Evolutionary conservation across 2,797 vertebrate genomes (phyloP), one percentile per base, ranked within the genome.

Genomic region (Cygnus olor): DNA sequence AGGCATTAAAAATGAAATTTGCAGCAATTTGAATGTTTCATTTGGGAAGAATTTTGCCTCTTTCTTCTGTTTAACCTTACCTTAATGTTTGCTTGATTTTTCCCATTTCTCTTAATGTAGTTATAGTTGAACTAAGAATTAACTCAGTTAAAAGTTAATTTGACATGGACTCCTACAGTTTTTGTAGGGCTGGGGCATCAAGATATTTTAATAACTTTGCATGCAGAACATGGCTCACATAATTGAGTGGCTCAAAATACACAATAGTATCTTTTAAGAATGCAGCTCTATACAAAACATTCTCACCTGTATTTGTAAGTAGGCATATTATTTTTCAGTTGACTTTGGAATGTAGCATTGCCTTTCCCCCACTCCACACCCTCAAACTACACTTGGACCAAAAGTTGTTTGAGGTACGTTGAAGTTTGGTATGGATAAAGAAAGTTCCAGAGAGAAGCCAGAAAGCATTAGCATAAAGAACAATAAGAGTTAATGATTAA

Each of bases 271-370:
- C 40, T 74, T 47, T 34, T 5, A 74, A 30, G 28, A 70, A 7
- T 47, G 11, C 22, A 83, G 14, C 2, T 88, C 13, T 28, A 6
- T 5, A 47, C 6, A 60, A 80, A 88, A 44, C 24, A 28, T 34
- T 68, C 21, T 61, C 36, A 71, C 19, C 40, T 57, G 4, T 10
- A 58, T 14, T 45, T 18, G 11, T 42, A 10, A 0, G 0, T 24
- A 30, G 19, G 8, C 1, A 12, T 17, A n/a, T 8, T 19, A 8
- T 25, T 91, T 61, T 24, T 65, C 6, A 16, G 13, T 40, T 63
- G 5, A 30, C 8, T 74, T 80, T 6, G 12, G 15, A 56, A 30
- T 0, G 12, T 2, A 34, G 17, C 8, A 45, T 64, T 68, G 8
- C 15, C 13, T 38, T 79, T 45, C 3, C 22, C 22, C 5, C 2